Percentiles rank a stretch among this genome's conserved stretches.
These are phyloP conservation scores for Lacerta bilineata DNA, from an alignment of 2,797 vertebrate species.

Conservation along the genomic window DNA sequence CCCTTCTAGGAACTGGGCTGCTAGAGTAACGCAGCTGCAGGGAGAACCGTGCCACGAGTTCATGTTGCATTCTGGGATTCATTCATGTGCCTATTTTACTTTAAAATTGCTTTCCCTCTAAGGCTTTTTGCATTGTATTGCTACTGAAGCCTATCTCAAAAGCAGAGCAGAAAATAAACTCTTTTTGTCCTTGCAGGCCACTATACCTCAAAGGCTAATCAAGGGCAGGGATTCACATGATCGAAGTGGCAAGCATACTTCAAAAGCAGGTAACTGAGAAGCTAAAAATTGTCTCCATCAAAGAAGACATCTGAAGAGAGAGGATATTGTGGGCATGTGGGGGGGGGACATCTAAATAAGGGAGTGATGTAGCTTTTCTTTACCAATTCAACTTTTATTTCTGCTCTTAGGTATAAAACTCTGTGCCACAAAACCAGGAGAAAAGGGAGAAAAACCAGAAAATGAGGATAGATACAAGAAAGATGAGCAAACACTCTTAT, in stretches of 20 bases:
- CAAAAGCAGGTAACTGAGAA: constrained; percentile 75
- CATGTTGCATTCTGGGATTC: background rate
- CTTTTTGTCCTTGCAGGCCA: constrained; percentile 82
- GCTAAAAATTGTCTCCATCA: background rate
- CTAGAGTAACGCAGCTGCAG: background rate
- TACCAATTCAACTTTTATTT: constrained; percentile 48
- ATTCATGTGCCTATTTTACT: background rate
- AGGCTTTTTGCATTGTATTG: background rate
- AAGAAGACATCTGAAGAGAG: background rate
- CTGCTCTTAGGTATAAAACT: constrained; percentile 67
- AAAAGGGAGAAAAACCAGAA: constrained; percentile 65
- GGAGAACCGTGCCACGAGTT: background rate
- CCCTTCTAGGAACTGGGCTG: background rate
- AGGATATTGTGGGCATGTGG: background rate
- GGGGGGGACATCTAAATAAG: background rate
- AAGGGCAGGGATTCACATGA: constrained; percentile 65
- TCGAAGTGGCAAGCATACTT: constrained; percentile 43
- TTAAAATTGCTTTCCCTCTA: background rate
- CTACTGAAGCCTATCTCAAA: background rate
- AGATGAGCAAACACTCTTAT: constrained; percentile 84
- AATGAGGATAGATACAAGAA: constrained; percentile 81
- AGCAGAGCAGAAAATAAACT: background rate
- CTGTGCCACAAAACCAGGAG: constrained; percentile 73
- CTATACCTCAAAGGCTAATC: constrained; percentile 82
- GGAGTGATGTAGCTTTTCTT: background rate